Evolutionary conservation across 1,140 invertebrate genomes (phyloP), one percentile per base, ranked within the genome.

Genomic region (Sminthurides bifidus): DNA sequence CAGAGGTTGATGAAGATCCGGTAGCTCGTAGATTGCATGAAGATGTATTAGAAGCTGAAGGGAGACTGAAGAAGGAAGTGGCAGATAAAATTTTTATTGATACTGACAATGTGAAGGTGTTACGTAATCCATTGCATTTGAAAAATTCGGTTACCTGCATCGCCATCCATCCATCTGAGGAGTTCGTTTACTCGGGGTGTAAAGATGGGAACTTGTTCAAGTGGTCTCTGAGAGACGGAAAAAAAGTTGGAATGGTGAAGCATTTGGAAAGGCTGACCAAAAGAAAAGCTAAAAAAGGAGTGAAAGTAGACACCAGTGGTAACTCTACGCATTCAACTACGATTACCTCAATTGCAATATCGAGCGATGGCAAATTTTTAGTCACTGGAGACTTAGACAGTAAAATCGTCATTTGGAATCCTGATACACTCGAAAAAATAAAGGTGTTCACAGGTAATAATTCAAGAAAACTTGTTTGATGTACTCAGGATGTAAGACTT

Each of bases 161-260:
- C 8, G 85, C 82, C 62, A 68, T 94, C 2, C 83, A 84, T 29
- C 73, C 73, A 52, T 84, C 94, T 72, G 78, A 79, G 31, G 74
- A 80, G 67, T 81, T 75, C 69, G 73, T 87, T 0, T 95, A 81
- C 70, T 83, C 83, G 37, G 90, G 84, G 0, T 90, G 86, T 44
- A 95, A 95, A 74, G 88, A 92, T 72, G 82, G 85, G 43, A 76
- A 75, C 40, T 77, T 97, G 45, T 79, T 94, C 12, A 94, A 94
- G 77, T 97, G 79, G 82, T 77, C 73, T 43, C 52, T 83, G 6
- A 59, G 61, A 33, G 69, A 67, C 4, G 68, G 68, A 54, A 72
- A 68, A 56, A 77, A 73, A 68, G 53, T 78, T 1, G 66, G 68
- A 21, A 67, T 63, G 29, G 72, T 77, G 8, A 60, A 63, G 27